Base-by-base conservation (phyloP, 1,140 invertebrate genomes). In the Cyclina sinensis region DNA sequence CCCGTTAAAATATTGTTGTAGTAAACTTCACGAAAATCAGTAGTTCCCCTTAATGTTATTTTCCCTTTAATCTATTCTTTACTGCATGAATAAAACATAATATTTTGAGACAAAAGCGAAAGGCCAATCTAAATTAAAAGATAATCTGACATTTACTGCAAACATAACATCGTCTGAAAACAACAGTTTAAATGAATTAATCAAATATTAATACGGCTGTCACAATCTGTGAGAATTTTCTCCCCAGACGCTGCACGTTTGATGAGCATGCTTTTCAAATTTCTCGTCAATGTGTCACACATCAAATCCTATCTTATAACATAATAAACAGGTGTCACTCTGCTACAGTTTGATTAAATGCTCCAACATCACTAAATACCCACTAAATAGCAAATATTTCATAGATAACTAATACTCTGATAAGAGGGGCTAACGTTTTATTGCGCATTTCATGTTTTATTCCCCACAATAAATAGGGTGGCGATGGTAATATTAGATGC, bases 371-470 rank as follows among this genome's bases (percentile, higher is more conserved):
- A 84, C 65, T 84, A 73, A 84, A 84, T 73, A 46, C 30, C 43
- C 39, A 48, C 43, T 51, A 48, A 83, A 83, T 37, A 83, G 57
- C 62, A 70, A 65, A 32, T 51, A n/a, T 9, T 73, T 37, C n/a
- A 74, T 54, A 54, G 43, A 51, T 84, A 70, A 84, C 65, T 70
- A 74, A 74, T 32, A 35, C 54, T 21, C 24, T n/a, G 79, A 37
- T 78, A 62, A 39, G 51, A 18, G 48, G 48, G 24, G 0, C 0
- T 12, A 39, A 14, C 43, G 46, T 51, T 84, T 84, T 84, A 73
- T 48, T 84, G 82, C 39, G 35, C 59, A 70, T 84, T 84, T 54
- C 37, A 68, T n/a, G 80, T 82, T 65, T 65, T 46, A 65, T 82
- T 1, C 35, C 35, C 1, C 18, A 3, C 46, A 30, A 68, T 82